Evolutionary conservation across 1,140 invertebrate species (phyloP), one percentile per base, ranked within the genome.

Genomic region (Branchinecta lynchi): DNA sequence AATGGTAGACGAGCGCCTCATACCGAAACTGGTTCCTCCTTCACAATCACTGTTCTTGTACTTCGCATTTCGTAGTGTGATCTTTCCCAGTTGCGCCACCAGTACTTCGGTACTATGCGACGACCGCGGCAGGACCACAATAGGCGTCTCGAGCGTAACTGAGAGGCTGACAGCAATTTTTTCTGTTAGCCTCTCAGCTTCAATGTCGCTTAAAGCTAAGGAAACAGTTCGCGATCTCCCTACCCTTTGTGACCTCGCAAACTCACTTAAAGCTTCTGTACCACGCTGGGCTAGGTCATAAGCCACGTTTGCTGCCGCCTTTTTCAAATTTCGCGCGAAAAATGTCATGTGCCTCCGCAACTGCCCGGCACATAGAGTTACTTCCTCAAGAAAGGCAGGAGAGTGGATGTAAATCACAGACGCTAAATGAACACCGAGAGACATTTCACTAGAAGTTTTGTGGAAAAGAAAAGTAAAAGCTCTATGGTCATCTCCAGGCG

Each of bases 351-450:
- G 87, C 51, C 84, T 83, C 72, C 86, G 84, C 73, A 88, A 87
- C 73, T 87, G 85, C 9, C 86, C 85, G 15, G 88, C 85, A 78
- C 92, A 96, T 1, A 87, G 89, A 44, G 78, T 74, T 43, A 96
- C 78, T 77, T 96, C 93, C n/a, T 85, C 83, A 15, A 96, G 81
- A 75, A 96, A 85, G 70, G 87, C 83, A 0, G 90, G 87, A 44
- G 89, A 93, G 78, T 97, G 93, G 1, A 90, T 92, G 78, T 96
- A 96, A 82, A 89, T 93, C 45, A 96, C 87, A 46, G 92, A 94
- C 0, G 92, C 93, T 83, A 97, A 88, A 70, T 87, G 83, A 68
- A 96, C 80, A 44, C 79, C 80, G 21, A 88, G 79, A 46, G 75
- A 76, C 60, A 84, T 78, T 15, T 71, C 21, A 73, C 69, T 21